Evolutionary conservation across 2,797 vertebrate genomes (phyloP).

Genomic region (Lepilemur ruficaudatus): DNA sequence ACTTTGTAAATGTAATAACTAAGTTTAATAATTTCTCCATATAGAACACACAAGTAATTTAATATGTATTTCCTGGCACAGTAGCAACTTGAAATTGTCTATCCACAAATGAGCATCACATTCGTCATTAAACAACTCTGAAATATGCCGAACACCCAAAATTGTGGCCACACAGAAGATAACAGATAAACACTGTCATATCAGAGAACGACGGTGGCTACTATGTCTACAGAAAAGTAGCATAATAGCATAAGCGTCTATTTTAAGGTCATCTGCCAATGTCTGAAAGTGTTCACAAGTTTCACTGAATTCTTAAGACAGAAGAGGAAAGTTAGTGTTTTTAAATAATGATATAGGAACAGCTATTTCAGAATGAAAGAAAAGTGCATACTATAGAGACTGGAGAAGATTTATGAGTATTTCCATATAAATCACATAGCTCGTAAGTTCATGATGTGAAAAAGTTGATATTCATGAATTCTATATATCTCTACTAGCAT

Average conservation of each 20-base stretch:
- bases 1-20: not conserved
- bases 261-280: not conserved
- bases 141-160: not conserved
- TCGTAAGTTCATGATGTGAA: not conserved
- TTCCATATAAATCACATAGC: not conserved
- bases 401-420: not conserved
- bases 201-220: not conserved
- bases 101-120: not conserved
- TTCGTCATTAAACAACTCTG: not conserved
- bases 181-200: not conserved
- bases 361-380: not conserved
- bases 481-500: not conserved
- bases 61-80: not conserved
- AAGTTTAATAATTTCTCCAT: not conserved
- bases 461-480: not conserved
- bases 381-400: not conserved
- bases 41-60: not conserved
- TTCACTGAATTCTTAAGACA: constrained; percentile 1
- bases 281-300: not conserved
- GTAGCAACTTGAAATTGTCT: not conserved
- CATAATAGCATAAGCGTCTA: not conserved
- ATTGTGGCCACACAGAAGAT: not conserved
- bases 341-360: not conserved
- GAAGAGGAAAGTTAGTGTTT: not conserved
- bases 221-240: not conserved